These are phyloP conservation scores for Sander vitreus DNA, from an alignment of 2,113 vertebrate species.

Conservation along the genomic window DNA sequence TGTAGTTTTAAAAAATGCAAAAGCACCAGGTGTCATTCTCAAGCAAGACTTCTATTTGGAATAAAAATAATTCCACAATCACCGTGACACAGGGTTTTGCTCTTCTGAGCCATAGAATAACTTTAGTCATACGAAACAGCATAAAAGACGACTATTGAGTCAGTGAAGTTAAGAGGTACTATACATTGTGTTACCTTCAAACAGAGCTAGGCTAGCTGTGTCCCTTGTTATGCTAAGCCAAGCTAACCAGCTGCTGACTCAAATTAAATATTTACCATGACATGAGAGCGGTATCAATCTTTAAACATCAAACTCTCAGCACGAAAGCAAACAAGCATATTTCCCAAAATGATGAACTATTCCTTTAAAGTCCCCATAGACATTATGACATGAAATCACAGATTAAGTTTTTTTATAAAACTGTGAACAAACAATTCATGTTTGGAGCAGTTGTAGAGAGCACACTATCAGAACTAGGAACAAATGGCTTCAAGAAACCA, in stretches of 20 bases:
- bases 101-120: neutral
- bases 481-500: constrained; percentile 26
- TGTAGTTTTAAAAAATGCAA: constrained; percentile 33
- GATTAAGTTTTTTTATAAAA: no score
- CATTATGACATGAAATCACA: neutral
- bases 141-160: neutral
- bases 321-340: neutral
- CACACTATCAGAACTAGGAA: constrained; percentile 2
- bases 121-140: neutral
- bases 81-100: neutral
- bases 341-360: neutral
- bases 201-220: neutral
- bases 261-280: neutral
- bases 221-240: neutral
- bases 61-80: neutral
- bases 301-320: neutral
- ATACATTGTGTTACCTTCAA: neutral
- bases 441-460: neutral
- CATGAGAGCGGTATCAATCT: neutral
- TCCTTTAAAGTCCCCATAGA: neutral
- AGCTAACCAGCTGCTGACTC: neutral
- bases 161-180: neutral
- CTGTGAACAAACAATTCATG: neutral
- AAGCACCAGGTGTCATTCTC: constrained; percentile 15
- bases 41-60: neutral